Evolutionary conservation across 2,888 invertebrate species (phyloP), one percentile per base, ranked within the genome.

Genomic region (Polia nebulosa): DNA sequence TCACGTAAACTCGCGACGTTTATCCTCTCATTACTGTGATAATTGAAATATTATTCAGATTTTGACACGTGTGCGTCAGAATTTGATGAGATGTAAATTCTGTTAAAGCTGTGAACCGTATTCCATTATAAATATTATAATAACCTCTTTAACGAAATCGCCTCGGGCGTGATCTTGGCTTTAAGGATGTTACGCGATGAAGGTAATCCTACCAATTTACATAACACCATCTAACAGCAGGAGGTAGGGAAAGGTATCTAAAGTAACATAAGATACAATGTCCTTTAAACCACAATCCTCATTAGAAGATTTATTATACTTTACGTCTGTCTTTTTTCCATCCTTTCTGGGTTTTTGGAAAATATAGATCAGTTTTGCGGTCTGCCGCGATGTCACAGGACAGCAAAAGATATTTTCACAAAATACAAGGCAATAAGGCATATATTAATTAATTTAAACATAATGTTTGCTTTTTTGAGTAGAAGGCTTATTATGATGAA

Each of bases 131-230:
- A 81, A 81, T 79, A 77, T 82, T 74, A 78, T 73, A 83, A 81
- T 78, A 82, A 83, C 74, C 82, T 80, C 73, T 85, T 82, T 80
- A 82, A 83, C 79, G 76, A 78, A 83, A 83, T 76, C 80, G 72
- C 77, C 62, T 69, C 65, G 65, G 55, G 81, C 79, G 76, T 85
- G 86, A 88, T 85, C 85, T 80, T 81, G 69, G 79, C 81, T 81
- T 78, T 77, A 80, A 77, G 74, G 78, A 71, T 77, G 82, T 88
- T 83, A 85, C 82, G 82, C 72, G 87, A 89, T 88, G 86, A 88
- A 88, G 86, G 86, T 90, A 90, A 92, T 91, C 88, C 88, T 66
- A 62, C 80, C 87, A 90, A 91, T 92, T 91, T 90, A 87, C 89
- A 91, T 91, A 89, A 86, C 85, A 84, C 84, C 80, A 83, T 66